Evolutionary conservation across 2,113 vertebrate species (phyloP), one percentile per base, ranked within the genome.

Genomic region (Phoxinus phoxinus): DNA sequence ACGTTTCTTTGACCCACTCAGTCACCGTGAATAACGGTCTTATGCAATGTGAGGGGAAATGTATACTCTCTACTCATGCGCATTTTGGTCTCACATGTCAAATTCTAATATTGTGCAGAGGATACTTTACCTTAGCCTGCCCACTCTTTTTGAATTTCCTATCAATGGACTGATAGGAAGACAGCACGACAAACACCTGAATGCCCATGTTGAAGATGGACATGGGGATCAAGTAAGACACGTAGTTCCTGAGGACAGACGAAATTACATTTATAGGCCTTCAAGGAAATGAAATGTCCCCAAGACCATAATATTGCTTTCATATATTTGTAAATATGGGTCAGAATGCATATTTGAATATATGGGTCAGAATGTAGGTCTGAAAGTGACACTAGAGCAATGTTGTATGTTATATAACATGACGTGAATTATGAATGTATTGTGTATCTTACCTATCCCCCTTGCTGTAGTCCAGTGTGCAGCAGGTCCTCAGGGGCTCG

Each of bases 401-500:
- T 48, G 69, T 51, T 48, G 3, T 30, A 48, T 61, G 37, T 11
- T 59, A 44, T 59, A 44, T 46, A 75, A 48, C 44, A n/a, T 61
- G 15, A 44, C 1, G 21, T 61, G 81, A 13, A 41, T 25, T 63
- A 19, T 83, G 27, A 23, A 51, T 41, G 23, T 37, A 37, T 6
- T 56, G 2, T 19, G 46, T 58, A 37, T 90, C 46, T 25, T 90
- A 99, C 98, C 97, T 96, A 94, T 97, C 97, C 87, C 96, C 96
- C 89, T 94, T 97, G 91, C 93, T 96, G 90, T 97, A 97, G 91
- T 99, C 97, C 95, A 99, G 91, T 1, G 97, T 99, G 87, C 97
- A 99, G 94, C 98, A 99, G 35, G 97, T 99, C 91, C 97, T 95
- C 41, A 99, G 94, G 0, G 97, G 98, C 84, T 99, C 98, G 0